Percentiles rank a stretch among this genome's conserved stretches.
These are phyloP conservation scores for Cochlearius cochlearius DNA, from an alignment of 2,113 vertebrate species.

Conservation along the genomic window DNA sequence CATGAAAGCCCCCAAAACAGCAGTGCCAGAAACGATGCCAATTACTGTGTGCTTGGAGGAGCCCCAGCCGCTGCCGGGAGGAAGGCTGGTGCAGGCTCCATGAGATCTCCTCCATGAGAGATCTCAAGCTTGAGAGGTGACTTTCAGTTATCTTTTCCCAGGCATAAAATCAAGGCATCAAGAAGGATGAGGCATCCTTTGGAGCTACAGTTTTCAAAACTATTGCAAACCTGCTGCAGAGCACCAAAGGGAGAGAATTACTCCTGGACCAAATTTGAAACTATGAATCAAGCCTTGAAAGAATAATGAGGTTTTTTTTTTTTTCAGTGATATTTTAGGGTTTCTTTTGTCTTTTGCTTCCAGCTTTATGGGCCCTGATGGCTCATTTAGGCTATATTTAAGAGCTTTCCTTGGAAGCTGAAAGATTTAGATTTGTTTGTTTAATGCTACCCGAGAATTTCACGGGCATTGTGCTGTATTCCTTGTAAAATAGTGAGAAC, in stretches of 20 bases:
- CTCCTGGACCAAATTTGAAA: neutral
- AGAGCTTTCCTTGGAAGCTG: neutral
- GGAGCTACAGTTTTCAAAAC: neutral
- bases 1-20: neutral
- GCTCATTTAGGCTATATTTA: neutral
- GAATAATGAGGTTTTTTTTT: neutral
- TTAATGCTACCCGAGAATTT: neutral
- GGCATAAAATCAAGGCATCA: neutral
- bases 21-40: neutral
- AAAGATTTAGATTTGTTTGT: neutral
- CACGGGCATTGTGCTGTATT: neutral
- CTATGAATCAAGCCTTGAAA: neutral
- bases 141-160: neutral
- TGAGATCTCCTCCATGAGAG: too few species aligned
- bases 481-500: neutral
- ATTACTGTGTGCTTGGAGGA: neutral
- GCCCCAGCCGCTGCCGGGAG: neutral
- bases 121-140: neutral
- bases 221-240: neutral
- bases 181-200: neutral
- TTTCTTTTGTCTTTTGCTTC: neutral
- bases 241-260: neutral
- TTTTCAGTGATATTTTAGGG: neutral
- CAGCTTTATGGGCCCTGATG: neutral
- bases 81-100: neutral